Conservation (phyloP, 2,888 invertebrate species). For the Melolontha melolontha region DNA sequence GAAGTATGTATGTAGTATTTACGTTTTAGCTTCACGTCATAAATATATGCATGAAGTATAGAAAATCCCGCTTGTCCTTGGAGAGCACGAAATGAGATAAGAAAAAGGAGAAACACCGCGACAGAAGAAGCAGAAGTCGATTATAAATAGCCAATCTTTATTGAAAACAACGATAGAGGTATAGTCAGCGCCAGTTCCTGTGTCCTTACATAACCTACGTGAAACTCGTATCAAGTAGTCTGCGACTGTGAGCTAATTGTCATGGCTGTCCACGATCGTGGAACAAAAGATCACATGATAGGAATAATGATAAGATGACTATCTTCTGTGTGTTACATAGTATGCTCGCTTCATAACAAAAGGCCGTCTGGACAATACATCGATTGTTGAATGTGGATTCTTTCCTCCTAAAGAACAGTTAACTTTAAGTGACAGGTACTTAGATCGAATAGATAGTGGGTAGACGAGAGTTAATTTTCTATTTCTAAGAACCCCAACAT, state of each 20-base stretch:
- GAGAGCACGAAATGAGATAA: background rate
- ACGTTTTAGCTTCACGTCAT: too few relatives aligned
- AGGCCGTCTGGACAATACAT: conserved; percentile 41
- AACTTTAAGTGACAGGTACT: conserved; percentile 42
- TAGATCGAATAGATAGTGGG: conserved; percentile 32
- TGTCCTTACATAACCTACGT: conserved; percentile 50
- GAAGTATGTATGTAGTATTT: too few relatives aligned
- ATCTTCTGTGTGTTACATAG: conserved; percentile 45
- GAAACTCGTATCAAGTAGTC: conserved; percentile 44
- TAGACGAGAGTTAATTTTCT: conserved; percentile 35
- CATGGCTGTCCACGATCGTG: conserved; percentile 51
- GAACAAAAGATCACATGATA: conserved; percentile 57
- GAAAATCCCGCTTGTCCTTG: too few relatives aligned
- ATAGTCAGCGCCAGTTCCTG: conserved; percentile 52
- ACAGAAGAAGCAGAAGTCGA: background rate
- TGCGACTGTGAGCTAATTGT: conserved; percentile 49
- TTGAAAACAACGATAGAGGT: conserved; percentile 37
- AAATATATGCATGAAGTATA: too few relatives aligned
- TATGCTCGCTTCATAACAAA: conserved; percentile 44
- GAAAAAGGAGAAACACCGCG: conserved; percentile 4
- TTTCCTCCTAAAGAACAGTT: conserved; percentile 32
- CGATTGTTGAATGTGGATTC: conserved; percentile 41
- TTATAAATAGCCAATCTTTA: conserved; percentile 30
- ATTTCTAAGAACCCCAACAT: conserved; percentile 42
- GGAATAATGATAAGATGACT: conserved; percentile 52